These are phyloP conservation scores for Tinea semifulvella DNA, from an alignment of 2,888 invertebrate genomes.

Conservation along the genomic window DNA sequence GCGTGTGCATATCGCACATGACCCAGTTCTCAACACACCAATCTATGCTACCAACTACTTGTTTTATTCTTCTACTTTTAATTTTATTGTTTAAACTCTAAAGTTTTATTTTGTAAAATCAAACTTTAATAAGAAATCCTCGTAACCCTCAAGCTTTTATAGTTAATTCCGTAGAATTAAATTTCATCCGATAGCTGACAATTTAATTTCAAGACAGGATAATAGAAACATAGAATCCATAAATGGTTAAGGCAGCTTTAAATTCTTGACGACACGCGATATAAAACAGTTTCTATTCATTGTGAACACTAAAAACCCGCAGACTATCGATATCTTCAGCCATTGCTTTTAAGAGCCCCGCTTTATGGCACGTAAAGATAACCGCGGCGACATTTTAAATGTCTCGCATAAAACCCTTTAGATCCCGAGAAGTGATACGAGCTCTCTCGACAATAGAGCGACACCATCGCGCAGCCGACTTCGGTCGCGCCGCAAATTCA, in stretches of 20 bases:
- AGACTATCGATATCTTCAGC: constrained; percentile 10
- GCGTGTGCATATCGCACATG: neutral
- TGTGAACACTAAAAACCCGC: constrained; percentile 2
- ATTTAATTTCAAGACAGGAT: constrained; percentile 1
- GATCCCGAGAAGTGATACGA: constrained; percentile 11
- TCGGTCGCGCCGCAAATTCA: constrained; percentile 63
- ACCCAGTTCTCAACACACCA: neutral
- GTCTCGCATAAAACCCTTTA: constrained; percentile 13
- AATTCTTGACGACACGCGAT: constrained; percentile 1
- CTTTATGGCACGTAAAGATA: constrained; percentile 14
- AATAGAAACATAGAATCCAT: constrained; percentile 4
- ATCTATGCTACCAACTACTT: neutral
- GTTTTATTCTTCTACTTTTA: neutral
- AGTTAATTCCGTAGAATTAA: too few relatives aligned
- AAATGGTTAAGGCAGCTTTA: constrained; percentile 1
- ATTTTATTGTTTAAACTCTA: neutral
- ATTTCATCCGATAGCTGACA: neutral
- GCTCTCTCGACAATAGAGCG: constrained; percentile 44
- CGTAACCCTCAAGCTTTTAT: too few relatives aligned
- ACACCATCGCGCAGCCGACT: constrained; percentile 49
- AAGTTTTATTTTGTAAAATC: neutral
- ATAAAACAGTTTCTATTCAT: constrained; percentile 8
- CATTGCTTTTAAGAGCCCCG: constrained; percentile 9
- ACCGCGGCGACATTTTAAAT: constrained; percentile 14
- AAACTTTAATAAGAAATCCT: too few relatives aligned